Base-by-base conservation (phyloP, 2,888 invertebrate genomes). In the Athetis lepigone region DNA sequence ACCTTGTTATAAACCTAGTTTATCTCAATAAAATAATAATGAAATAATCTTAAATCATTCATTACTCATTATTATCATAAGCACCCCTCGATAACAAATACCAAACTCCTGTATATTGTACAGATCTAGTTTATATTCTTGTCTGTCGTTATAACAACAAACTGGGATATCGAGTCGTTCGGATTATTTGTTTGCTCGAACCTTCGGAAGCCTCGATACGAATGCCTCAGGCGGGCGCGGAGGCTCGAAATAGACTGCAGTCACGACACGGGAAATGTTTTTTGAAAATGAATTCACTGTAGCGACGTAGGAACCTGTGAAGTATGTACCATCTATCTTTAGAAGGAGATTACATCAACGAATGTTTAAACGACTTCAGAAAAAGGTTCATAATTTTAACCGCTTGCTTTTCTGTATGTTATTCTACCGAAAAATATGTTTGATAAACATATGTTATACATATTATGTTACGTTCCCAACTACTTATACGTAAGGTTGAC, bases 161-260 rank as follows among this genome's bases (percentile, higher is more conserved):
- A 36, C 66, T 19, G 36, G 46, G n/a, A 54, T 65, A 72, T 72
- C 73, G 54, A 52, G 19, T 52, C 40, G 37, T 27, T 58, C 25
- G 29, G 69, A 27, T 51, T 67, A 67, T 74, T 69, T 69, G 75
- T 69, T 74, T 74, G 42, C 68, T 68, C 42, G 21, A 42, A 43
- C 46, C 46, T 39, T 42, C 37, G 50, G 42, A 51, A 39, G 37
- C 16, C 25, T 23, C 69, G 45, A 58, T 50, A 40, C 50, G 45
- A n/a, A 39, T 42, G 59, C 69, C 75, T 51, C 45, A 8, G 75
- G 69, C 59, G 25, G 42, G 45, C 16, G 27, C 18, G 6, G 39
- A 47, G 25, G 16, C 60, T 54, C 43, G 37, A 75, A 70, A 75
- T 70, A 70, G 70, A 49, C 75, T 50, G 52, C 39, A 43, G 64